Evolutionary conservation across 2,888 invertebrate genomes (phyloP), one percentile per base, ranked within the genome.

Genomic region (Steinernema carpocapsae): DNA sequence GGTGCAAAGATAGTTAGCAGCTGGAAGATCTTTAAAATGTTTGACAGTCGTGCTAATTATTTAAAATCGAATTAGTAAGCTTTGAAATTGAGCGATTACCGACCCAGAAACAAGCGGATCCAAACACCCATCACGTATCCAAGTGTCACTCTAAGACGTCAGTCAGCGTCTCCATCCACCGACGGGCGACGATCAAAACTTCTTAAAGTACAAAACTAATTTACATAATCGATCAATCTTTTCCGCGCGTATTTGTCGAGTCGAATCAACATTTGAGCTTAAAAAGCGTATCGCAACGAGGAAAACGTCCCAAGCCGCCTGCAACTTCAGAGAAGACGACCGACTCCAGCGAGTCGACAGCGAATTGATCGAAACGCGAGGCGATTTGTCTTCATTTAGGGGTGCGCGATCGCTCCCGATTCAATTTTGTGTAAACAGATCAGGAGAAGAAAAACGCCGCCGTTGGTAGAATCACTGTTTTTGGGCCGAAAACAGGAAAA

Each of bases 401-500:
- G 48, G n/a, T 26, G 64, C 64, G 32, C 56, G 24, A 56, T 56
- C 56, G 56, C 56, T 48, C 48, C 48, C 26, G 26, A 56, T 56
- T 56, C 64, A 32, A 32, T 29, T 56, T 64, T 64, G 64, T 64
- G 64, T 32, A 64, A 64, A 64, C 48, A 48, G 48, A 48, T 48
- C n/a, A 48, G 19, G 19, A 17, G 48, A 48, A 32, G 64, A 64
- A 29, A 32, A 29, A 32, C 64, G 32, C 26, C 32, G 64, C 32
- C 56, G 56, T 4, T 12, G 56, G 24, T 12, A 29, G 37, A 64
- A 19, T 17, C 64, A 17, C 29, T 26, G 64, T 26, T 26, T 64
- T 32, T 26, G 24, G 56, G 22, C 24, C 56, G 22, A 26, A 56
- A 56, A 24, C 56, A 26, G 56, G 48, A 7, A 48, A 17, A 48